A percentile compares a stretch with the other conserved stretches of the same genome.
Evolutionary conservation across 2,113 vertebrate species (phyloP).

Genomic region (Aythya baeri): DNA sequence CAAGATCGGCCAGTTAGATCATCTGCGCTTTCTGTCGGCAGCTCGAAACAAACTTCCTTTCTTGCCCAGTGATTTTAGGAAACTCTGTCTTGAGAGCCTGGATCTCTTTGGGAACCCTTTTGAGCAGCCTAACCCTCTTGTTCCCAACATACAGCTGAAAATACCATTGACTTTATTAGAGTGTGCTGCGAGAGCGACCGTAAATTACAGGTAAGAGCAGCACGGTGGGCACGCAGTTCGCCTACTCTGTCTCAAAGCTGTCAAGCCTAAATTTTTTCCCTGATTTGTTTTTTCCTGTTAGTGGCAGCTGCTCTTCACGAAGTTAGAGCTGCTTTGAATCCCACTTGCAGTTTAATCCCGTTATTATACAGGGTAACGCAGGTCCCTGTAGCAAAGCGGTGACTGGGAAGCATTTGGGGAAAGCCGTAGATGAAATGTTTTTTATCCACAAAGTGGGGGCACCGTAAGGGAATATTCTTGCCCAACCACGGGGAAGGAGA

Average conservation of each 20-base stretch:
- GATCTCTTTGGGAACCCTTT: constrained; percentile 95
- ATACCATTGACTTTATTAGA: constrained; percentile 88
- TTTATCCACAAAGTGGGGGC: not conserved
- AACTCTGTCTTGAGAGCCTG: constrained; percentile 88
- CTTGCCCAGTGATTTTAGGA: constrained; percentile 88
- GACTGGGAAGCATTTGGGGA: not conserved
- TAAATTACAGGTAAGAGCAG: constrained; percentile 83
- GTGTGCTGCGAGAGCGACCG: constrained; percentile 80
- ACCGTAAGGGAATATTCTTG: not conserved
- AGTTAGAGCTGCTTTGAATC: not conserved
- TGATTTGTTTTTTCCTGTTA: fast-evolving
- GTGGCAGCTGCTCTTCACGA: fast-evolving
- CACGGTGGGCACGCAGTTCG: fast-evolving
- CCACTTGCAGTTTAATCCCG: not conserved
- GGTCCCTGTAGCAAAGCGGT: not conserved
- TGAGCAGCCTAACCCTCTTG: constrained; percentile 82
- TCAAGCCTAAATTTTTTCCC: not conserved
- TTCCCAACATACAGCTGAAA: constrained; percentile 85
- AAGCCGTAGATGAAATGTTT: not conserved
- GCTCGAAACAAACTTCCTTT: constrained; percentile 89
- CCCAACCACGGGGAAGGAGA: not conserved
- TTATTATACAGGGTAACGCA: not conserved
- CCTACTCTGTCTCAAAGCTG: fast-evolving
- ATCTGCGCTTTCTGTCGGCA: constrained; percentile 87
- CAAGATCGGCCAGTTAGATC: constrained; percentile 83